phyloP scores from a whole-genome alignment of 2,797 vertebrate species.

The Heterohyrax brucei region DNA sequence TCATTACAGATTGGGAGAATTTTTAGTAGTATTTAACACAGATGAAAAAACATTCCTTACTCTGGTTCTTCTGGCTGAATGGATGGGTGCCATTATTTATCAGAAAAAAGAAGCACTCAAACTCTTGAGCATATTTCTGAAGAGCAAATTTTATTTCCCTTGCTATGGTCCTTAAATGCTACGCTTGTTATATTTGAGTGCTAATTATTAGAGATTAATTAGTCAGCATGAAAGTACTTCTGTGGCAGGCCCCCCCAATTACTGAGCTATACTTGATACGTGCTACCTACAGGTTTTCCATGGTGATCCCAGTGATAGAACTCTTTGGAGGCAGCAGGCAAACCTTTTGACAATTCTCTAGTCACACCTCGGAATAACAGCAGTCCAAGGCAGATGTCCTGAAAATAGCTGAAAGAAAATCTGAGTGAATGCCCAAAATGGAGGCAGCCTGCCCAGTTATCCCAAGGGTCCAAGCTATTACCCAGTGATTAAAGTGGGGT shows the following conservation, averaged over 20 bases:
- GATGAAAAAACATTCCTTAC: background rate
- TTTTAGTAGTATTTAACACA: background rate
- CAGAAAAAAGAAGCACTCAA: slow-evolving; percentile 75
- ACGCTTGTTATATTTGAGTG: slow-evolving; percentile 83
- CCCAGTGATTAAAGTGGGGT: slow-evolving; percentile 50
- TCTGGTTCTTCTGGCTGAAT: slow-evolving; percentile 50
- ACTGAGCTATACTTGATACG: slow-evolving; percentile 69
- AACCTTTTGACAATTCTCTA: slow-evolving; percentile 55
- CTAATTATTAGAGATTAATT: slow-evolving; percentile 88
- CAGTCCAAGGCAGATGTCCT: slow-evolving; percentile 25
- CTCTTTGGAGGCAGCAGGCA: slow-evolving; percentile 11
- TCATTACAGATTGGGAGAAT: background rate
- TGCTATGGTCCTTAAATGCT: slow-evolving; percentile 80
- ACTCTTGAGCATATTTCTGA: slow-evolving; percentile 80
- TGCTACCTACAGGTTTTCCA: slow-evolving; percentile 62
- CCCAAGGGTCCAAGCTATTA: slow-evolving; percentile 38
- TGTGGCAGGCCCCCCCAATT: slow-evolving; percentile 71
- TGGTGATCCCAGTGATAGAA: background rate
- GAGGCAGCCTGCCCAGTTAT: background rate
- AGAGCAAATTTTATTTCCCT: slow-evolving; percentile 85
- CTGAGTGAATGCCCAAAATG: slow-evolving; percentile 49
- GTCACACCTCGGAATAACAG: slow-evolving; percentile 40
- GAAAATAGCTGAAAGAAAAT: slow-evolving; percentile 73
- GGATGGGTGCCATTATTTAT: slow-evolving; percentile 75
- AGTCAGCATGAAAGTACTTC: slow-evolving; percentile 83